These are phyloP conservation scores for Pachypanchax playfairii DNA, from an alignment of 2,113 vertebrate species.

Conservation along the genomic window DNA sequence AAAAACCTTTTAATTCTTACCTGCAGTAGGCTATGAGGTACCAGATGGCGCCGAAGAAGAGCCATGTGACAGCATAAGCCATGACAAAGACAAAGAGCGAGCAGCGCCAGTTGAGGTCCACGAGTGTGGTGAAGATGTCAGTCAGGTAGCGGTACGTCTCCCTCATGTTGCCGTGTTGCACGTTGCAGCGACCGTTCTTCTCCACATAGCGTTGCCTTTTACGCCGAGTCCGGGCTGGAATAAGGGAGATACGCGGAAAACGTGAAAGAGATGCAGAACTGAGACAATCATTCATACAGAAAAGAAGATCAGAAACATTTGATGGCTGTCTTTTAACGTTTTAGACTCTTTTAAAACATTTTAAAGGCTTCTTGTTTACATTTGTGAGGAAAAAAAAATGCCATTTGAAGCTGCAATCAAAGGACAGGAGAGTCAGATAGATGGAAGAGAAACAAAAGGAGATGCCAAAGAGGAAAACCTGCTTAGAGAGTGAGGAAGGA, in stretches of 20 bases:
- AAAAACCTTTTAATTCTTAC: slow-evolving; percentile 55
- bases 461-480: slow-evolving; percentile 24
- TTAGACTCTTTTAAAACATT: slow-evolving; percentile 5
- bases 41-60: slow-evolving; percentile 97
- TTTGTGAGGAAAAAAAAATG: slow-evolving; percentile 7
- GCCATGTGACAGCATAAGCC: slow-evolving; percentile 95
- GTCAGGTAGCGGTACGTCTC: slow-evolving; percentile 96
- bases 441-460: slow-evolving; percentile 32
- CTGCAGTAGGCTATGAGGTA: slow-evolving; percentile 96
- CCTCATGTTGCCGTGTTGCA: slow-evolving; percentile 92
- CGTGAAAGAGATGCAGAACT: background rate
- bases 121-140: slow-evolving; percentile 96
- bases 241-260: background rate
- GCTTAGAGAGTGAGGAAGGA: slow-evolving; percentile 19
- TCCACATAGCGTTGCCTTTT: slow-evolving; percentile 94
- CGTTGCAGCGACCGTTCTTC: slow-evolving; percentile 95
- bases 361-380: background rate
- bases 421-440: slow-evolving; percentile 8
- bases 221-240: slow-evolving; percentile 70
- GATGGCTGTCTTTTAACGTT: background rate
- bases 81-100: slow-evolving; percentile 96
- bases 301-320: background rate
- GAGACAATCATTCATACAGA: background rate
- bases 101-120: slow-evolving; percentile 97
- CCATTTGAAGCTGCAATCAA: slow-evolving; percentile 33